Evolutionary conservation across 1,140 invertebrate genomes (phyloP).

Genomic region (Calephelis nemesis): DNA sequence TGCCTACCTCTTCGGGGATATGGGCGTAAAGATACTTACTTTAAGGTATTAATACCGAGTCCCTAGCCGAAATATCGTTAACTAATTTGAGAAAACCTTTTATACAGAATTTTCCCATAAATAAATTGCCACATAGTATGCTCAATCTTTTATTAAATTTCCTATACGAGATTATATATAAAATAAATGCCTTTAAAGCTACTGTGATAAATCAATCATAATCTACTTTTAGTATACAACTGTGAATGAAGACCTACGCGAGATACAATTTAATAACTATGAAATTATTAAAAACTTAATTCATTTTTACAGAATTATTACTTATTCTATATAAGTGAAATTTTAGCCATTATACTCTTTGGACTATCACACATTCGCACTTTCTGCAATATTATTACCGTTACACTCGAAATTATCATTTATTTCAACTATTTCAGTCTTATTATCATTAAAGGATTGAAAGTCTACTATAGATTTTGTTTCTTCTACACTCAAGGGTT

Average conservation of each 20-base stretch:
- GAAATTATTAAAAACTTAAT: neutral
- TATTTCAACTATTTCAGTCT: slow-evolving; percentile 7
- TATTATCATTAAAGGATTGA: neutral
- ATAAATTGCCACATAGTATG: neutral
- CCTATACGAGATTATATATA: slow-evolving; percentile 6
- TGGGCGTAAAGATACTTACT: too few species aligned
- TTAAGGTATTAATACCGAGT: too few species aligned
- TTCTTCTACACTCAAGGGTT: neutral
- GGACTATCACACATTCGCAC: neutral
- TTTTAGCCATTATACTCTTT: neutral
- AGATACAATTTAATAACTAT: neutral
- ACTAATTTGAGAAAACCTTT: too few species aligned
- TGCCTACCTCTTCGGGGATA: too few species aligned
- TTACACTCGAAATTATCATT: slow-evolving; percentile 5
- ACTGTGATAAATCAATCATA: neutral
- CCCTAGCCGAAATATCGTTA: too few species aligned
- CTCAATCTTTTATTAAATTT: slow-evolving; percentile 8
- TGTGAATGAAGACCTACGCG: slow-evolving; percentile 1
- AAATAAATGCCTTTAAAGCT: slow-evolving; percentile 16
- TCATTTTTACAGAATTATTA: neutral
- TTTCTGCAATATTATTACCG: neutral
- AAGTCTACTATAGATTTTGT: neutral
- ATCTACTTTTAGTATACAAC: slow-evolving; percentile 5
- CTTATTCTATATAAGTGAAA: slow-evolving; percentile 6
- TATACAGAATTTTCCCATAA: too few species aligned